These are phyloP conservation scores for Neosilurus hyrtlii DNA, from an alignment of 2,797 vertebrate species.

Conservation along the genomic window DNA sequence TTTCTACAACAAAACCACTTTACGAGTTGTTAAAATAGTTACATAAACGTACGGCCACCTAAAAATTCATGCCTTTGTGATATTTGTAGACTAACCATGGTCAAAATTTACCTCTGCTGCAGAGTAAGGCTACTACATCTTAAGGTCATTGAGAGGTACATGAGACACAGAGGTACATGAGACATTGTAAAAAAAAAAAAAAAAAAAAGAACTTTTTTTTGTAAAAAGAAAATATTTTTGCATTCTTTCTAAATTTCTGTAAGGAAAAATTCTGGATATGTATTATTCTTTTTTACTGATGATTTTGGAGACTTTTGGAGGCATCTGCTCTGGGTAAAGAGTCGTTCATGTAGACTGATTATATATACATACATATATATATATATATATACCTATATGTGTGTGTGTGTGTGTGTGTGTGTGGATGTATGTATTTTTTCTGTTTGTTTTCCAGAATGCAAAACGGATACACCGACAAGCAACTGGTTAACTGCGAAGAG, in stretches of 20 bases:
- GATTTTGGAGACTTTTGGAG: background rate
- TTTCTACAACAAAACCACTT: background rate
- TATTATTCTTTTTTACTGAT: background rate
- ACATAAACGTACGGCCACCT: background rate
- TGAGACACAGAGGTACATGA: too few species aligned
- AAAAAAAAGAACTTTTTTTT: too few species aligned
- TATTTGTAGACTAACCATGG: background rate
- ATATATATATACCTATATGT: too few species aligned
- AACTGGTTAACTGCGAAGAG: constrained; percentile 99
- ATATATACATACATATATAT: too few species aligned
- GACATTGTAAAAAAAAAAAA: too few species aligned
- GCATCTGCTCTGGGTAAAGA: background rate
- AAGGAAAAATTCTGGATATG: background rate
- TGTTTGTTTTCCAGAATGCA: constrained; percentile 76
- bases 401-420: too few species aligned
- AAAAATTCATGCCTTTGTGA: background rate
- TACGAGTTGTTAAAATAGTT: background rate
- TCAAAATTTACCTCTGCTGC: background rate
- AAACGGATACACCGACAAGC: constrained; percentile 87
- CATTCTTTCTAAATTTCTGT: background rate
- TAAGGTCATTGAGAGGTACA: too few species aligned
- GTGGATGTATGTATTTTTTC: too few species aligned
- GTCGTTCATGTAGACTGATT: background rate
- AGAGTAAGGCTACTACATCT: background rate
- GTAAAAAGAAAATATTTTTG: too few species aligned